Percentiles rank a stretch among this genome's conserved stretches.
phyloP scores from a whole-genome alignment of 2,797 vertebrate species.

The Ataeniobius toweri region DNA sequence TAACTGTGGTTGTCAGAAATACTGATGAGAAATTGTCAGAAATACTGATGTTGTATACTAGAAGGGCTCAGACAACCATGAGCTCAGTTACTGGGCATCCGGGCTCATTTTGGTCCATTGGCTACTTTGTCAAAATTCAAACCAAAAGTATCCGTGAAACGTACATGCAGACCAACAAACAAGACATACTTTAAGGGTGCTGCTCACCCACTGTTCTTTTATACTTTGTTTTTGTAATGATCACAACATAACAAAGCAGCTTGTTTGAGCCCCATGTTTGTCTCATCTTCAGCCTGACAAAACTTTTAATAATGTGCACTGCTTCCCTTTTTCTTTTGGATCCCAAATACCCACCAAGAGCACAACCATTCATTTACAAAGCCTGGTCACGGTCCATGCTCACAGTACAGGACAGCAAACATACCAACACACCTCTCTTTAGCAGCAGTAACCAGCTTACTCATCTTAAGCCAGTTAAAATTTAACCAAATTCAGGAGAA shows the following conservation, averaged over 20 bases:
- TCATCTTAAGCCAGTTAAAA: conserved; percentile 57
- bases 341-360: conserved; percentile 74
- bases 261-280: conserved; percentile 29
- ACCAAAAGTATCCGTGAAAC: conserved; percentile 2
- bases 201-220: conserved; percentile 16
- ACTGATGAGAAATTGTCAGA: conserved; percentile 39
- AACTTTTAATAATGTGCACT: conserved; percentile 54
- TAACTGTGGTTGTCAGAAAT: conserved; percentile 26
- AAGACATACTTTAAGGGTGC: conserved; percentile 6
- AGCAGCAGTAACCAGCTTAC: conserved; percentile 34
- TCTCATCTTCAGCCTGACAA: conserved; percentile 32
- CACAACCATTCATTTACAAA: conserved; percentile 72
- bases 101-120: conserved; percentile 11
- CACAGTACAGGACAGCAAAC: conserved; percentile 42
- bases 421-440: conserved; percentile 61
- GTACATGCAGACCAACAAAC: conserved; percentile 12
- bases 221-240: conserved; percentile 14
- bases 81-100: conserved; percentile 11
- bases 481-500: conserved; percentile 38
- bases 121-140: conserved; percentile 32
- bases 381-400: conserved; percentile 52
- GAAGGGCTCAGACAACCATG: conserved; percentile 10
- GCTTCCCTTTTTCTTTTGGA: conserved; percentile 54
- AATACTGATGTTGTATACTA: conserved; percentile 49
- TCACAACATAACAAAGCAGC: conserved; percentile 37